Conservation (phyloP, 2,888 invertebrate genomes). For the Gibbula magus region DNA sequence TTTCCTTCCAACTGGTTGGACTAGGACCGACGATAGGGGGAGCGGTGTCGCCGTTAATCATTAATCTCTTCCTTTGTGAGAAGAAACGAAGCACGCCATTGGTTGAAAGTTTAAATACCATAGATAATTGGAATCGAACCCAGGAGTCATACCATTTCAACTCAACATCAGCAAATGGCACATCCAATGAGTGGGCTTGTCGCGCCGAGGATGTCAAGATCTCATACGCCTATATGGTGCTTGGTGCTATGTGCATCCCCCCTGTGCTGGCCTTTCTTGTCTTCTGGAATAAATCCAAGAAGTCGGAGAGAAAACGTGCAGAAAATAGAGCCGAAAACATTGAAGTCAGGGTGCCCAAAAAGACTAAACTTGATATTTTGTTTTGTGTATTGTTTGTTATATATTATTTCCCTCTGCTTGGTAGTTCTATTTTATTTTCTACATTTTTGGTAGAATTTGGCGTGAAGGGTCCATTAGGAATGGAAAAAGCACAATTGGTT, state of each 20-base stretch:
- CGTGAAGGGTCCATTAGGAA: neutral
- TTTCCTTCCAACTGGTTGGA: neutral
- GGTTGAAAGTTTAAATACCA: neutral
- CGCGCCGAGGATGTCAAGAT: neutral
- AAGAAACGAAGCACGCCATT: neutral
- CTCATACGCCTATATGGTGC: neutral
- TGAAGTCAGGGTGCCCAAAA: neutral
- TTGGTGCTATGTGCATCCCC: neutral
- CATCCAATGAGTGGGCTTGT: neutral
- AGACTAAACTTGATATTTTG: neutral
- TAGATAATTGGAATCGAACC: neutral
- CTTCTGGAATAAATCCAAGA: neutral
- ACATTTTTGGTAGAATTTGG: slow-evolving; percentile 10
- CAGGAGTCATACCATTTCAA: neutral
- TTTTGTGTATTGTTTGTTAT: slow-evolving; percentile 3
- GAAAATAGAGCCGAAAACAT: neutral
- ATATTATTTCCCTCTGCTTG: slow-evolving; percentile 3
- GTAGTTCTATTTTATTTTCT: neutral
- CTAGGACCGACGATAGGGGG: neutral
- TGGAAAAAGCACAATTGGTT: neutral
- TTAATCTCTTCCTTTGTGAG: neutral
- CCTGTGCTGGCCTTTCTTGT: neutral
- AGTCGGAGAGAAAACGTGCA: neutral
- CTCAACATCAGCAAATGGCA: neutral
- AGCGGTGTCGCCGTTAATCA: neutral